phyloP scores from a whole-genome alignment of 2,113 vertebrate genomes.

The Pelmatolapia mariae region DNA sequence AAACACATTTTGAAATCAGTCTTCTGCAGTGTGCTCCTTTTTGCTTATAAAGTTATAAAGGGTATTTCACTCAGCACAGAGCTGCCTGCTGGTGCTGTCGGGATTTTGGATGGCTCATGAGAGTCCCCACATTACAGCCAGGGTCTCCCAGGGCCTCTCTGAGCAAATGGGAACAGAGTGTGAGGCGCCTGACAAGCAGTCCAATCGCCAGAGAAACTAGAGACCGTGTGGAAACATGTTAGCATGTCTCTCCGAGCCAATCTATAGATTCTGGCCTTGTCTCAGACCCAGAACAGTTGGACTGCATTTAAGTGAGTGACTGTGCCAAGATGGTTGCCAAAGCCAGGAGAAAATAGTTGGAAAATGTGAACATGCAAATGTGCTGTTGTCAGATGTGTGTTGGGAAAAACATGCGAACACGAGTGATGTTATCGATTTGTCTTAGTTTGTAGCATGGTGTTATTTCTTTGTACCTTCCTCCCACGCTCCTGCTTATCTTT shows the following conservation, averaged over 20 bases:
- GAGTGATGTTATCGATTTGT: neutral
- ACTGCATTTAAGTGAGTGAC: neutral
- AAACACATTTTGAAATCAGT: neutral
- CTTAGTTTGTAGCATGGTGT: neutral
- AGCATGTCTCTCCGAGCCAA: neutral
- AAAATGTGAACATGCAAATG: conserved; percentile 1
- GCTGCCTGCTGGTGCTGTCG: neutral
- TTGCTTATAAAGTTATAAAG: neutral
- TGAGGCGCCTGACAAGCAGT: neutral
- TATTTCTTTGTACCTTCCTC: neutral
- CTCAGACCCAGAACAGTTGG: neutral
- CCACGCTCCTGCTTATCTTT: neutral
- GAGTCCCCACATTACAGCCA: neutral
- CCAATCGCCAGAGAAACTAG: conserved; percentile 18
- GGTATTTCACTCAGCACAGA: neutral
- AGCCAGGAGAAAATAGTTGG: neutral
- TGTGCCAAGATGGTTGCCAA: neutral
- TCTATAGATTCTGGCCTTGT: neutral
- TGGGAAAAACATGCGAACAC: neutral
- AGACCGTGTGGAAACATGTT: conserved; percentile 19
- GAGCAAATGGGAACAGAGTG: conserved; percentile 36
- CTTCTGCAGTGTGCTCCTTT: neutral
- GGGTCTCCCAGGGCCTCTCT: conserved; percentile 22
- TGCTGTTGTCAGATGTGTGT: neutral
- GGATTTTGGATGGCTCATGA: neutral